Evolutionary conservation across 1,140 invertebrate genomes (phyloP), one percentile per base, ranked within the genome.

Genomic region (Forficula auricularia): DNA sequence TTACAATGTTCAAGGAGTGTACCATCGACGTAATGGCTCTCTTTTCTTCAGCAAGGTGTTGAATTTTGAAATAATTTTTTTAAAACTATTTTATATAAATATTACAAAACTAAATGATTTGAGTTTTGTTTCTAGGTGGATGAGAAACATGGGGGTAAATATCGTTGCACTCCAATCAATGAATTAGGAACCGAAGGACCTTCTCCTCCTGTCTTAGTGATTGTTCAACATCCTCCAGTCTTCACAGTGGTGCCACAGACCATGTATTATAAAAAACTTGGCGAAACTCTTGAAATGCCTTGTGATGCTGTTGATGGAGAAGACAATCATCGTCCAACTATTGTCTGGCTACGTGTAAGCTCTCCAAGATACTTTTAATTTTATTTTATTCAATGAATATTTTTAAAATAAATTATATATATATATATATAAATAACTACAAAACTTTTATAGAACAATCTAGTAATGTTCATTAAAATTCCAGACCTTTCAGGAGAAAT

Each of bases 131-230:
- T 49, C 8, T 48, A 63, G 71, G 79, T 77, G 51, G 86, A 74
- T 50, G 80, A 84, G 54, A 75, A 67, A 1, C 79, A 83, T 52
- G 75, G 71, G 27, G 82, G 82, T 15, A 71, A 70, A 48, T 96
- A 95, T 62, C 80, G 78, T 16, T 96, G 90, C 58, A 92, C 84
- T 6, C 89, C 91, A 19, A 88, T 82, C 61, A 96, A 94, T 59
- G 72, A 77, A 38, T 69, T 91, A 50, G 90, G 88, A 15, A 79
- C 80, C 3, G 80, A 79, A 40, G 84, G 87, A 1, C 71, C 82
- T 12, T 92, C 88, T 34, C 74, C 77, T 22, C 68, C 73, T 6
- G 90, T 94, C 58, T 77, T 82, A 54, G 88, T 96, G 47, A 71
- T 89, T 52, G 89, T 96, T 35, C 79, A 84, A 66, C 76, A 78